Conservation (phyloP, 2,888 invertebrate genomes). For the Girardia tigrina region DNA sequence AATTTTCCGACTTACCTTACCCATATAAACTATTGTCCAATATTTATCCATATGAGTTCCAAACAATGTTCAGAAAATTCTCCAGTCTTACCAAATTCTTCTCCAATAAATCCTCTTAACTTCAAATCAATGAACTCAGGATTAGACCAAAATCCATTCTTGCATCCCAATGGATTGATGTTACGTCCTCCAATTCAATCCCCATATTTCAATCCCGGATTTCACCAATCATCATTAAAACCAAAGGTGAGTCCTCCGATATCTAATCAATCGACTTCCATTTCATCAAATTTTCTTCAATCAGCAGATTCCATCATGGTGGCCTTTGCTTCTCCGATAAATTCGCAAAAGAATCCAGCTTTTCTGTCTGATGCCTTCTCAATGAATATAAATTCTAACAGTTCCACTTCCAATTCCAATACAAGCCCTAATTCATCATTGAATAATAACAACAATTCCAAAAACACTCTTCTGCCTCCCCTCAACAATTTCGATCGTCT, state of each 20-base stretch:
- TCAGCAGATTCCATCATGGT: slow-evolving; percentile 20
- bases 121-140: slow-evolving; percentile 14
- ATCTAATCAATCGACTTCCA: background rate
- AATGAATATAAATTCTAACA: background rate
- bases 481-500: background rate
- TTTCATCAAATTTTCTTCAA: slow-evolving; percentile 23
- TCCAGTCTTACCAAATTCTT: background rate
- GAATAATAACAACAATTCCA: background rate
- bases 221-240: background rate
- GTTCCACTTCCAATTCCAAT: slow-evolving; percentile 15
- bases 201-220: slow-evolving; percentile 4
- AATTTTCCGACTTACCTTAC: slow-evolving; percentile 27
- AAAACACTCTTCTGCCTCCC: background rate
- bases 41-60: slow-evolving; percentile 5
- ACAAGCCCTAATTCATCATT: background rate
- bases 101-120: background rate
- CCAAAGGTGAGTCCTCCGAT: slow-evolving; percentile 15
- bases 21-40: slow-evolving; percentile 26
- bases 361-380: slow-evolving; percentile 15
- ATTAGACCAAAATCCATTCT: background rate
- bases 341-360: slow-evolving; percentile 17
- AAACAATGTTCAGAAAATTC: background rate
- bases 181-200: background rate
- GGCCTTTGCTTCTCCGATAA: slow-evolving; percentile 9
- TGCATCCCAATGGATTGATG: background rate